phyloP scores from a whole-genome alignment of 2,888 invertebrate genomes.

The Caenorhabditis wallacei region DNA sequence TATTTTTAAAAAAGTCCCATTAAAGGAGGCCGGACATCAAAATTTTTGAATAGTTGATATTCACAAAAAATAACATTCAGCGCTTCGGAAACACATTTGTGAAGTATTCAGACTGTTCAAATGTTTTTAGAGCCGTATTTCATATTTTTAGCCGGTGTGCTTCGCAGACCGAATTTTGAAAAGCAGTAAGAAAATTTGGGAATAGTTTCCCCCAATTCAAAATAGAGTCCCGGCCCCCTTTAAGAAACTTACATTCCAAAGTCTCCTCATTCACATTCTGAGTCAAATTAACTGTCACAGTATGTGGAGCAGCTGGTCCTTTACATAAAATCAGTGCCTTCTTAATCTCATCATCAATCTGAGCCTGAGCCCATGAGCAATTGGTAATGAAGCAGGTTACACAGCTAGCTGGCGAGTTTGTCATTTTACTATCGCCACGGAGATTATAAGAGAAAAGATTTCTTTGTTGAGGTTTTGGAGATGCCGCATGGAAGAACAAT shows the following conservation, averaged over 20 bases:
- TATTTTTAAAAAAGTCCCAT: background rate
- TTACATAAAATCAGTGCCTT: slow-evolving; percentile 45
- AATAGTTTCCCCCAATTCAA: too few species aligned
- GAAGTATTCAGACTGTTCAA: too few species aligned
- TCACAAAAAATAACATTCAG: too few species aligned
- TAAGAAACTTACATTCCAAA: slow-evolving; percentile 23
- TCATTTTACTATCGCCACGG: background rate
- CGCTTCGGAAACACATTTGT: too few species aligned
- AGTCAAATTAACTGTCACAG: slow-evolving; percentile 23
- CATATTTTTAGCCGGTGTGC: too few species aligned
- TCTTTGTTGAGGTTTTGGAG: slow-evolving; percentile 43
- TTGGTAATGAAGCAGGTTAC: slow-evolving; percentile 45
- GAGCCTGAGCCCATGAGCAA: slow-evolving; percentile 44
- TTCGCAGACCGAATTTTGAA: too few species aligned
- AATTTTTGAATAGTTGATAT: too few species aligned
- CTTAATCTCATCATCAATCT: slow-evolving; percentile 20
- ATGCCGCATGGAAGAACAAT: slow-evolving; percentile 42
- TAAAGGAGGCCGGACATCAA: too few species aligned
- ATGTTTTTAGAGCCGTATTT: too few species aligned
- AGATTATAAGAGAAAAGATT: slow-evolving; percentile 27
- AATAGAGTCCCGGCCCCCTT: too few species aligned
- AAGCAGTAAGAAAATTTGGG: too few species aligned
- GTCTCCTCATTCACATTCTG: slow-evolving; percentile 10
- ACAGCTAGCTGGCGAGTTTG: slow-evolving; percentile 4
- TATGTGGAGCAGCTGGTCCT: slow-evolving; percentile 53